phyloP scores from a whole-genome alignment of 2,888 invertebrate species.

The Sinopyrophorus schimmeli region DNA sequence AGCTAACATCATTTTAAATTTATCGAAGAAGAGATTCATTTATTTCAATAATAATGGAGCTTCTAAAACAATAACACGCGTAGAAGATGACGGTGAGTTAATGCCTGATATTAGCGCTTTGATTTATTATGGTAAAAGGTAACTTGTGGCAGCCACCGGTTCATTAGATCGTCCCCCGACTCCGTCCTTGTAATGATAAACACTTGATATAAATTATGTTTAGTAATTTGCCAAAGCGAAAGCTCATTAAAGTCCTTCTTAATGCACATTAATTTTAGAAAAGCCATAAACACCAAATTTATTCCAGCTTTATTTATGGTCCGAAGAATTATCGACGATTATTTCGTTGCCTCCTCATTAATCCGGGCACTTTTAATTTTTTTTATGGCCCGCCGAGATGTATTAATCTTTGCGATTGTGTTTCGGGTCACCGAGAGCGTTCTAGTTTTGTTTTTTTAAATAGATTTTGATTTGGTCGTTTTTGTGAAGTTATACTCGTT shows the following conservation, averaged over 20 bases:
- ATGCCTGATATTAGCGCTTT: conserved; percentile 28
- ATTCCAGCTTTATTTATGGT: too few species aligned
- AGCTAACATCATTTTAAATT: conserved; percentile 6
- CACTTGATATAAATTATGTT: conserved; percentile 37
- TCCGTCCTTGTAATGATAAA: conserved; percentile 13
- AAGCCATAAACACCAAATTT: too few species aligned
- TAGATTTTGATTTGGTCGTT: too few species aligned
- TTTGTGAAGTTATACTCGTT: too few species aligned
- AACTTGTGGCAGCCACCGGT: conserved; percentile 31
- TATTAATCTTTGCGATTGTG: too few species aligned
- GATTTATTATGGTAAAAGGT: conserved; percentile 38
- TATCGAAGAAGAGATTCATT: conserved; percentile 13
- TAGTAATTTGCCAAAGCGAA: conserved; percentile 36
- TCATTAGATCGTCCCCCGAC: conserved; percentile 33
- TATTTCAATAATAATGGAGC: conserved; percentile 17
- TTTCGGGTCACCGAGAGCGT: too few species aligned
- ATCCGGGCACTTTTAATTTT: too few species aligned
- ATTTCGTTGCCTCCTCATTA: too few species aligned
- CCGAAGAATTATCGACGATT: too few species aligned
- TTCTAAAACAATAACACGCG: conserved; percentile 14
- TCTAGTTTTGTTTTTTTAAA: too few species aligned
- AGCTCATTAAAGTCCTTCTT: conserved; percentile 3
- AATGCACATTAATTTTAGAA: too few species aligned
- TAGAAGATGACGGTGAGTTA: conserved; percentile 26
- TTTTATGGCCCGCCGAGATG: too few species aligned